These are phyloP conservation scores for Trichomalopsis sarcophagae DNA, from an alignment of 1,140 invertebrate genomes.

Conservation along the genomic window DNA sequence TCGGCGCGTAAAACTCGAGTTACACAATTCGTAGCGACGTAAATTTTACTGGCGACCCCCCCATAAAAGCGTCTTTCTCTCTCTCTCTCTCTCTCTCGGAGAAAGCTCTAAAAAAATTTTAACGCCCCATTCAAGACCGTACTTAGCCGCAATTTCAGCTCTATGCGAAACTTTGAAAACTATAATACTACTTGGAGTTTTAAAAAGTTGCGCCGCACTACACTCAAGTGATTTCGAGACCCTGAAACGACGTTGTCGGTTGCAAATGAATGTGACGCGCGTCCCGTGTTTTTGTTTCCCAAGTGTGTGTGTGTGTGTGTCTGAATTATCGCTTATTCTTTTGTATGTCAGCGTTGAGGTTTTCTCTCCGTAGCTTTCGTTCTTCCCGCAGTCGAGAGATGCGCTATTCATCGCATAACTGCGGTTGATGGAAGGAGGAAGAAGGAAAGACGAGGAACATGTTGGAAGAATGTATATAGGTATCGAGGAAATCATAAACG, in stretches of 20 bases:
- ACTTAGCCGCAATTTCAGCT: neutral
- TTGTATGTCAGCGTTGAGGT: too few species aligned
- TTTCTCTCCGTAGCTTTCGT: neutral
- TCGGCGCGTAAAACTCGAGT: neutral
- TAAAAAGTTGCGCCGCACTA: neutral
- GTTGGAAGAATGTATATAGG: neutral
- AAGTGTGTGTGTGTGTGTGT: neutral
- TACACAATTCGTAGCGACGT: conserved; percentile 3
- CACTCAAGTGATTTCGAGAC: conserved; percentile 29
- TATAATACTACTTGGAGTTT: neutral
- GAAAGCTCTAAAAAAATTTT: conserved; percentile 5
- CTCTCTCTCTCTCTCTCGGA: neutral
- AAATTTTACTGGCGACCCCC: neutral
- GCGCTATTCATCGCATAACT: too few species aligned
- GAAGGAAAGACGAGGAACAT: neutral
- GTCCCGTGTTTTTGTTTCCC: conserved; percentile 17
- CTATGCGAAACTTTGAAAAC: neutral
- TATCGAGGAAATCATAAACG: neutral
- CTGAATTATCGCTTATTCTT: neutral
- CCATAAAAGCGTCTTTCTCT: neutral
- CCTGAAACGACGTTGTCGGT: conserved; percentile 7
- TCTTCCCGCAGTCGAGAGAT: neutral
- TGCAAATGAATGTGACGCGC: conserved; percentile 41
- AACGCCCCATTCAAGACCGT: neutral
- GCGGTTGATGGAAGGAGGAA: neutral